Conservation (phyloP, 2,888 invertebrate species). For the Chalcis sispes region DNA sequence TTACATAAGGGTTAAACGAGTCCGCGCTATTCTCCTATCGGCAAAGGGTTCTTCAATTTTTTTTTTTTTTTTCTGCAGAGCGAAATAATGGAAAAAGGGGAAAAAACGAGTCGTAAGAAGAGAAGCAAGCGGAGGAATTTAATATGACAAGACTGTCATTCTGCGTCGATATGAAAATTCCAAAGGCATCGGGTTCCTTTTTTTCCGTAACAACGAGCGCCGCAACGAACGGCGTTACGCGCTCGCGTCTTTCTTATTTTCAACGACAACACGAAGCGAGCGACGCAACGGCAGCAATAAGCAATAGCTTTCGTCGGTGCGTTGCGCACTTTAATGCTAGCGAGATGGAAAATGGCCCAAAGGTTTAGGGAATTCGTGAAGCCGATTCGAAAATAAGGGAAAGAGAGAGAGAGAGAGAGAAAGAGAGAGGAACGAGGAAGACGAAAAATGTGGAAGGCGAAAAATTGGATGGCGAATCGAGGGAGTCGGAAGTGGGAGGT, state of each 20-base stretch:
- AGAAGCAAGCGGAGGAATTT: slow-evolving; percentile 67
- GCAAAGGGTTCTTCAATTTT: no score
- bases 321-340: slow-evolving; percentile 30
- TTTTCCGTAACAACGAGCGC: slow-evolving; percentile 42
- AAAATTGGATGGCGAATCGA: slow-evolving; percentile 47
- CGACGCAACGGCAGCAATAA: no score
- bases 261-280: no score
- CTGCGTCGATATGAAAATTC: slow-evolving; percentile 76
- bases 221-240: not conserved
- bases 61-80: not conserved
- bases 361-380: slow-evolving; percentile 28
- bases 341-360: slow-evolving; percentile 40
- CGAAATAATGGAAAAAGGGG: slow-evolving; percentile 39
- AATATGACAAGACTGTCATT: slow-evolving; percentile 75
- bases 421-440: no score
- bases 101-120: not conserved
- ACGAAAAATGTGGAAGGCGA: slow-evolving; percentile 44
- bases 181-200: slow-evolving; percentile 68
- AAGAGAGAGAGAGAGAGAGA: slow-evolving; percentile 5
- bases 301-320: not conserved
- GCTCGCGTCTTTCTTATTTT: slow-evolving; percentile 51
- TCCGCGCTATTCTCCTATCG: no score
- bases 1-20: not conserved
- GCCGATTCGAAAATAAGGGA: slow-evolving; percentile 16
- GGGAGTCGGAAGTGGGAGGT: slow-evolving; percentile 23